These are phyloP conservation scores for Girardinichthys multiradiatus DNA, from an alignment of 2,113 vertebrate species.

Conservation along the genomic window DNA sequence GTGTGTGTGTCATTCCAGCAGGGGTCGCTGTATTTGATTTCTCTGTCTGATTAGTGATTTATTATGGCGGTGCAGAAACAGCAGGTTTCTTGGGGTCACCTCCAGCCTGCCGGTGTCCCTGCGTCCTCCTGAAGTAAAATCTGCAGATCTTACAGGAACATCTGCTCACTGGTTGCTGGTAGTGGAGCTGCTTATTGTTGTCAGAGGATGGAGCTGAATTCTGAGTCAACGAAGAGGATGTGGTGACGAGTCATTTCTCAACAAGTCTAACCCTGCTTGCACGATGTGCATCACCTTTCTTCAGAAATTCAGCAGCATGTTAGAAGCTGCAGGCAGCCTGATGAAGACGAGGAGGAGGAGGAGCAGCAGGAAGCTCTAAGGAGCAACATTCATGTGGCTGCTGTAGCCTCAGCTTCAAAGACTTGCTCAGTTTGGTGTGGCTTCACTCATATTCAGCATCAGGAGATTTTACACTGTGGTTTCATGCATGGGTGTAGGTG, in stretches of 20 bases:
- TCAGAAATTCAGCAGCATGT: conserved; percentile 20
- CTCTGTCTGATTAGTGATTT: no score
- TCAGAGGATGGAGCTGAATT: conserved; percentile 33
- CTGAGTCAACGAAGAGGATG: conserved; percentile 65
- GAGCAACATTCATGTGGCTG: conserved; percentile 57
- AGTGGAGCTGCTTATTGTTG: conserved; percentile 23
- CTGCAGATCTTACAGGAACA: no score
- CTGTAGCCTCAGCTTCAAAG: conserved; percentile 39
- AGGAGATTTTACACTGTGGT: conserved; percentile 46
- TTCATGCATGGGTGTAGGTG: conserved; percentile 36
- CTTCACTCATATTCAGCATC: conserved; percentile 43
- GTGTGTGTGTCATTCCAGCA: no score
- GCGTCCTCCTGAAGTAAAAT: no score
- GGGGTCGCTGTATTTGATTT: no score
- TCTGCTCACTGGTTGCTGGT: not conserved
- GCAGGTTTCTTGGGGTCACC: no score
- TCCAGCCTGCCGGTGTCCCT: not conserved
- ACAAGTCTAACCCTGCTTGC: conserved; percentile 36
- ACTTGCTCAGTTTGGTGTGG: conserved; percentile 53
- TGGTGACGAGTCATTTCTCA: conserved; percentile 68
- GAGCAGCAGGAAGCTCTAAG: conserved; percentile 40
- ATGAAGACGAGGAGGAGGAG: not conserved
- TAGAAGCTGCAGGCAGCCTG: conserved; percentile 1
- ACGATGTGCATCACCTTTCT: conserved; percentile 52
- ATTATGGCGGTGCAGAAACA: no score